Evolutionary conservation across 1,140 invertebrate genomes (phyloP).

Genomic region (Drosophila sturtevanti): DNA sequence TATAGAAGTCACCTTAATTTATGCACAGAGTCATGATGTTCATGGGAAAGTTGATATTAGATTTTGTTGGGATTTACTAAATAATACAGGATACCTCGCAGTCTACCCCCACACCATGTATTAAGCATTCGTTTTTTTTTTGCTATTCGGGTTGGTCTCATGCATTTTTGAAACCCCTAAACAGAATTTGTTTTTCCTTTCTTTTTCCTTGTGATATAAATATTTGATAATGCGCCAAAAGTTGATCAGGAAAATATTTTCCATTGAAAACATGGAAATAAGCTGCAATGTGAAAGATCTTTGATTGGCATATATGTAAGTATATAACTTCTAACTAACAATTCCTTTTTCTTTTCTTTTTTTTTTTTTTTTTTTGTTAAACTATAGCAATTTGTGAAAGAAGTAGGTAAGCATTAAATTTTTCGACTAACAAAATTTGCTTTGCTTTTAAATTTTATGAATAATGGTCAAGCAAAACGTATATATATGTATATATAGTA

Average conservation of each 20-base stretch:
- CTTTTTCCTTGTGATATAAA: slow-evolving; percentile 20
- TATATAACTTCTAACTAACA: neutral
- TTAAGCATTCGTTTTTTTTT: slow-evolving; percentile 13
- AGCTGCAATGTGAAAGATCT: slow-evolving; percentile 7
- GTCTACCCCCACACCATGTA: neutral
- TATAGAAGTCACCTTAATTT: neutral
- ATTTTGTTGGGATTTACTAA: neutral
- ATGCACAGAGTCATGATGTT: too few species aligned
- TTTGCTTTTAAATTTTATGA: too few species aligned
- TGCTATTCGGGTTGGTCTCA: slow-evolving; percentile 14
- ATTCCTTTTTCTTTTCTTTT: too few species aligned
- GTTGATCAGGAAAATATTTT: neutral
- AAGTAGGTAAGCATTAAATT: too few species aligned
- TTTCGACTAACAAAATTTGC: too few species aligned
- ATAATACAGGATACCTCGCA: neutral
- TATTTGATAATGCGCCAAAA: slow-evolving; percentile 48
- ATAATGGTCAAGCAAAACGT: neutral
- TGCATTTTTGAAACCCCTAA: slow-evolving; percentile 51
- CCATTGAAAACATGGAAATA: slow-evolving; percentile 2
- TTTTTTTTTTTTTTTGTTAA: too few species aligned
- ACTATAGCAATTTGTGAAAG: too few species aligned
- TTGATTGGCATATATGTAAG: neutral
- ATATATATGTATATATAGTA: too few species aligned
- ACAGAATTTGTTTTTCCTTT: slow-evolving; percentile 16
- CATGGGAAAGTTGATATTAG: too few species aligned